Conservation (phyloP, 2,888 invertebrate species). For the Drosophila longiperda region DNA sequence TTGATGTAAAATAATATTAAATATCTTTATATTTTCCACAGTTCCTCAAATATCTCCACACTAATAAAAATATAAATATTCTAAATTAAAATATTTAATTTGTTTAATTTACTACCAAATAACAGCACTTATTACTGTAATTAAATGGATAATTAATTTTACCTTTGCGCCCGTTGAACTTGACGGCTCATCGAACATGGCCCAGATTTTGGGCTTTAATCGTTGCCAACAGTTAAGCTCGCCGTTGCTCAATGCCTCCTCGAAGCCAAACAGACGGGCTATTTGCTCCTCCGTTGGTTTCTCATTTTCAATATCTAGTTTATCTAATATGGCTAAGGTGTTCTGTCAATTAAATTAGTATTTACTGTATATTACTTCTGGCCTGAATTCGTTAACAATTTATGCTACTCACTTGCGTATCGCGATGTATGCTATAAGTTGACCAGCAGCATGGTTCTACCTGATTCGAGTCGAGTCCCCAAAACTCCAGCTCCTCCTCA, state of each 20-base stretch:
- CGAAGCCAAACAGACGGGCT: constrained; percentile 95
- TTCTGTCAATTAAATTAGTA: constrained; percentile 87
- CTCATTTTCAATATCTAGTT: constrained; percentile 97
- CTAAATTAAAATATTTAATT: neutral
- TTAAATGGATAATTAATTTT: constrained; percentile 18
- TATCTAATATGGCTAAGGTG: constrained; percentile 97
- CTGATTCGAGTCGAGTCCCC: constrained; percentile 98
- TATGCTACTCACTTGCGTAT: constrained; percentile 88
- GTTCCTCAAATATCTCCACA: neutral
- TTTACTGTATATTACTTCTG: too few species aligned
- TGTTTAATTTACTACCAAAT: neutral
- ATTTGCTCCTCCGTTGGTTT: constrained; percentile 96
- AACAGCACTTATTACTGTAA: neutral
- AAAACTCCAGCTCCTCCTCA: constrained; percentile 98
- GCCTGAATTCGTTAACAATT: neutral
- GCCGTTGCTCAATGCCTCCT: constrained; percentile 92
- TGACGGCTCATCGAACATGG: constrained; percentile 98
- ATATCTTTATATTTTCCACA: neutral
- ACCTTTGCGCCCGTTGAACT: constrained; percentile 97
- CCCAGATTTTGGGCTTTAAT: constrained; percentile 96
- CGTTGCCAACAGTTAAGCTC: constrained; percentile 94
- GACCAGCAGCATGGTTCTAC: constrained; percentile 99
- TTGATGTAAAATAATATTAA: neutral
- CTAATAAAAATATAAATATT: neutral
- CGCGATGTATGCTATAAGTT: constrained; percentile 95